phyloP scores from a whole-genome alignment of 2,888 invertebrate genomes.

The Odiellus spinosus region DNA sequence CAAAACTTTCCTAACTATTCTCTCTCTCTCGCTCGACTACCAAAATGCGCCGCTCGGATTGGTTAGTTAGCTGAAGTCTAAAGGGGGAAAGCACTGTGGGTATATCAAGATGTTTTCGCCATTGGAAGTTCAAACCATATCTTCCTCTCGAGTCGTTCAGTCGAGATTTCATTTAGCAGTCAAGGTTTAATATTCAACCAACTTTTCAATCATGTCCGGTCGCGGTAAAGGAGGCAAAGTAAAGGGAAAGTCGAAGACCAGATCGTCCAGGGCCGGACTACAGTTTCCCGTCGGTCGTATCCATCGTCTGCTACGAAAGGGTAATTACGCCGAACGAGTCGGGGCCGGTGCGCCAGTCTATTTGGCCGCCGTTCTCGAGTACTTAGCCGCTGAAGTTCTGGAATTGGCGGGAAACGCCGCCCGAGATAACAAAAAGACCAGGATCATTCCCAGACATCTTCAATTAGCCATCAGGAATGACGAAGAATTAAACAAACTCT shows the following conservation, averaged over 20 bases:
- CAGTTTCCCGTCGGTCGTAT: conserved; percentile 27
- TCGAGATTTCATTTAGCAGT: too few relatives aligned
- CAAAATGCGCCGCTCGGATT: too few relatives aligned
- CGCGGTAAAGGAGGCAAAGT: conserved; percentile 34
- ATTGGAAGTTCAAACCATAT: too few relatives aligned
- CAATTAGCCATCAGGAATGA: conserved; percentile 34
- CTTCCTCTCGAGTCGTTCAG: too few relatives aligned
- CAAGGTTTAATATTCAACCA: neutral
- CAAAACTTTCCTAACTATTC: too few relatives aligned
- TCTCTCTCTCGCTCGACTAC: too few relatives aligned
- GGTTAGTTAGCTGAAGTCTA: too few relatives aligned
- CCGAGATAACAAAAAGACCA: conserved; percentile 34
- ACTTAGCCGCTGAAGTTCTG: conserved; percentile 34
- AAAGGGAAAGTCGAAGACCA: conserved; percentile 36
- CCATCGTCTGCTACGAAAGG: conserved; percentile 24
- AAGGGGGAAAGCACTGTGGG: too few relatives aligned
- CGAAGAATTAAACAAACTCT: conserved; percentile 35
- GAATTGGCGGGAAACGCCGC: conserved; percentile 35
- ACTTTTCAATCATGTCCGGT: conserved; percentile 28
- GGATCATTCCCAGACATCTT: conserved; percentile 33
- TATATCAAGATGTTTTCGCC: too few relatives aligned
- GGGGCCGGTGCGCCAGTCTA: conserved; percentile 28
- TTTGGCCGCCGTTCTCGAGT: conserved; percentile 34
- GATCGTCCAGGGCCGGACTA: conserved; percentile 28
- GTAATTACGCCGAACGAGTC: conserved; percentile 34